Evolutionary conservation across 2,797 vertebrate species (phyloP).

Genomic region (Scolopax rusticola): DNA sequence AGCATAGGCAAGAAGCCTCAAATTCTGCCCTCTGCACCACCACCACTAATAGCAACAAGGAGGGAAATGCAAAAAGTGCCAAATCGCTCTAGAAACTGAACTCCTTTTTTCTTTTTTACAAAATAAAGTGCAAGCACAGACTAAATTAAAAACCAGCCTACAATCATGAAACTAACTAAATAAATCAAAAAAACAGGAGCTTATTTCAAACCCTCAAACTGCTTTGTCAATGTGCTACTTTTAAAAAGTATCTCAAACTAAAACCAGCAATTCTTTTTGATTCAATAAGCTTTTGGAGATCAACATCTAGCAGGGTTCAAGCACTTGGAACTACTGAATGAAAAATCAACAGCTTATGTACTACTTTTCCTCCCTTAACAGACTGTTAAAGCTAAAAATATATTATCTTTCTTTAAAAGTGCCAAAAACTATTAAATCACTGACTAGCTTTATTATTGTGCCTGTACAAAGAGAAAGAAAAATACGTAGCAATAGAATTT

Average conservation of each 20-base stretch:
- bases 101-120: neutral
- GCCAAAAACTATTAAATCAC: neutral
- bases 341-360: neutral
- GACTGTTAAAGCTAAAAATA: neutral
- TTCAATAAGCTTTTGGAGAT: neutral
- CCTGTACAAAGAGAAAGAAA: neutral
- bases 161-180: neutral
- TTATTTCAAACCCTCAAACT: neutral
- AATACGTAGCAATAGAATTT: neutral
- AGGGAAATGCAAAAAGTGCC: neutral
- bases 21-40: neutral
- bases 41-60: accelerated
- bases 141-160: neutral
- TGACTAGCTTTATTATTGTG: neutral
- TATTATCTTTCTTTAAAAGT: neutral
- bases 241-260: neutral
- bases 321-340: neutral
- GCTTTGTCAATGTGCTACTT: neutral
- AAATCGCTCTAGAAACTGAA: neutral
- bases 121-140: neutral
- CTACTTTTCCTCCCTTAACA: neutral
- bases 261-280: neutral
- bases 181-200: neutral
- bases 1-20: neutral
- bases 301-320: neutral